Base-by-base conservation (phyloP, 2,797 vertebrate genomes). In the Garrulus glandarius region DNA sequence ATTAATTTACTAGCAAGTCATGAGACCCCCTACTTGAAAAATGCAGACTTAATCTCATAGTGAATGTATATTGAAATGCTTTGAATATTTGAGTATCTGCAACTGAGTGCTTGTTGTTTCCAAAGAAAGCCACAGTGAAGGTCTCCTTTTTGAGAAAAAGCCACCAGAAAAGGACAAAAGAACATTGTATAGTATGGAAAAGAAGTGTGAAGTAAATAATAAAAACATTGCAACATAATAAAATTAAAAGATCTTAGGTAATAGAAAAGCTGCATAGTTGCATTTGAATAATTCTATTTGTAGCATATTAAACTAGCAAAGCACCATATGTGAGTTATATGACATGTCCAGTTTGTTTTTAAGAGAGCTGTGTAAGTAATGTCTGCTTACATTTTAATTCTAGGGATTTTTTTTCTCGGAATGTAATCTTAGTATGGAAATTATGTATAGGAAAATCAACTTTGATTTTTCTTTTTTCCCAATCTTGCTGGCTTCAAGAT, bases 401-500 rank as follows among this genome's bases (percentile, higher is more conserved):
- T 87, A 91, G 69, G 20, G 9, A 11, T 13, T 24, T 60, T 34
- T 72, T 89, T 79, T 39, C 67, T 87, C 64, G 3, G 4, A 93
- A 89, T 69, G 70, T 55, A 39, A 37, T 80, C 84, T 68, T 59
- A 59, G 5, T 55, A 56, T 37, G 29, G 75, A 83, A 85, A 56
- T 79, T n/a, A 37, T 6, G 3, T 77, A 15, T 32, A 39, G 78
- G 18, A 76, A 69, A 71, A 76, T 7, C 11, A 79, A 65, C 72
- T 72, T 76, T 2, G 1, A 34, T 72, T 91, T 75, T 78, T 46
- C 26, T 53, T 71, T 36, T 59, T 41, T 30, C 72, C 80, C 91
- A 82, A 82, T 98, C 97, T 98, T 98, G 98, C 97, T 97, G 98
- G 98, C 89, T 95, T 97, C 97, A 97, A 97, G 96, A 94, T 98